Evolutionary conservation across 2,888 invertebrate genomes (phyloP).

Genomic region (Abrostola triplasia): DNA sequence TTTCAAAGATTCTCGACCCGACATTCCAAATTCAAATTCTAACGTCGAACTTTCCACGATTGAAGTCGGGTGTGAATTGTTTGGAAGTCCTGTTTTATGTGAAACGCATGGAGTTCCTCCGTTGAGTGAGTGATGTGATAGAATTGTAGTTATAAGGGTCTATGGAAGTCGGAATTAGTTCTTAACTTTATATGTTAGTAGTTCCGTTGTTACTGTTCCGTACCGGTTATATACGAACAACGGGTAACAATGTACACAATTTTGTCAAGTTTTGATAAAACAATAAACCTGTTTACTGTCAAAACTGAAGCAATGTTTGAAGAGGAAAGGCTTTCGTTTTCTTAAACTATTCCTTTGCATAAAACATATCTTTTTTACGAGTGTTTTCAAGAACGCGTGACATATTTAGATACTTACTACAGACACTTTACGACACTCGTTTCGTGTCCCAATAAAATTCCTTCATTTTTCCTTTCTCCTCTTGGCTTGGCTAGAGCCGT

Average conservation of each 20-base stretch:
- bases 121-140: constrained; percentile 41
- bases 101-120: constrained; percentile 48
- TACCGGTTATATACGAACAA: too few species aligned
- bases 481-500: constrained; percentile 27
- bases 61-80: constrained; percentile 49
- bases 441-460: constrained; percentile 38
- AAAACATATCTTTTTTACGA: not conserved
- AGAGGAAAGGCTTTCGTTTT: too few species aligned
- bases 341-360: not conserved
- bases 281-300: too few species aligned
- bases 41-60: constrained; percentile 51
- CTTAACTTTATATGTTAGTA: constrained; percentile 31
- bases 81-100: constrained; percentile 44
- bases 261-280: too few species aligned
- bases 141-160: constrained; percentile 35
- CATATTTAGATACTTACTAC: constrained; percentile 10
- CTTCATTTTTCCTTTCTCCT: constrained; percentile 39
- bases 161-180: constrained; percentile 23
- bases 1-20: constrained; percentile 45
- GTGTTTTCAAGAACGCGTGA: not conserved
- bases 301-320: too few species aligned
- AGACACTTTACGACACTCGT: constrained; percentile 21
- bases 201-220: too few species aligned
- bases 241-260: too few species aligned
- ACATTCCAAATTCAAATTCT: constrained; percentile 54